A percentile compares a stretch with the other conserved stretches of the same genome.
These are phyloP conservation scores for Heterodera carotae DNA, from an alignment of 1,140 invertebrate genomes.

Conservation along the genomic window DNA sequence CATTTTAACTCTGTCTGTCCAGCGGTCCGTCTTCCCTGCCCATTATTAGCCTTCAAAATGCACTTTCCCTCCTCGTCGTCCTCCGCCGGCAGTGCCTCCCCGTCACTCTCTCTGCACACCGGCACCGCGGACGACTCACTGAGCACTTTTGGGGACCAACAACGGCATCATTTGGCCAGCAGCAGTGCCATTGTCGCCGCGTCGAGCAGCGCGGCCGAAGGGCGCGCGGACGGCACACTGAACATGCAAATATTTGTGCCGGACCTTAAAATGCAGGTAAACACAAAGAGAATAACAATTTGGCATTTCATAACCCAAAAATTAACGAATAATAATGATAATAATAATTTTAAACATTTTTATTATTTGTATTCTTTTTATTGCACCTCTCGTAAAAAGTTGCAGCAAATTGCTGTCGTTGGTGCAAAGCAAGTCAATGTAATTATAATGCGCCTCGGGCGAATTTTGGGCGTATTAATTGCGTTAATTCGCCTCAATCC, in stretches of 20 bases:
- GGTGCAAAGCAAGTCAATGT: neutral
- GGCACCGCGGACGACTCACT: constrained; percentile 19
- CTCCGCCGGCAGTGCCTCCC: constrained; percentile 27
- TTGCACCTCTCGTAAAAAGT: too few species aligned
- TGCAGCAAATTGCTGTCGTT: neutral
- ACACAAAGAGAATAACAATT: neutral
- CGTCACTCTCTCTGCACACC: constrained; percentile 23
- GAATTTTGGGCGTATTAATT: constrained; percentile 3
- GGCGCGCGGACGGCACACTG: constrained; percentile 51
- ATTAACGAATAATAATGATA: too few species aligned
- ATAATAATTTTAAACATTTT: too few species aligned
- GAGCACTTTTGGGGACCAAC: constrained; percentile 20
- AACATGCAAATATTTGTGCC: constrained; percentile 68
- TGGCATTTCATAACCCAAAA: too few species aligned
- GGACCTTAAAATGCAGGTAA: constrained; percentile 68
- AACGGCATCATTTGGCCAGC: neutral
- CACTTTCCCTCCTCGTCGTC: constrained; percentile 16
- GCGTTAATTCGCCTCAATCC: neutral
- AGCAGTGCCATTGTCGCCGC: neutral
- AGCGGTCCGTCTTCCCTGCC: neutral
- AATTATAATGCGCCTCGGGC: neutral
- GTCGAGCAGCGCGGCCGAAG: constrained; percentile 25
- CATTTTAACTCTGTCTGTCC: neutral
- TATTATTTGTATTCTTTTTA: neutral
- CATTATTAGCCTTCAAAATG: constrained; percentile 12